Base-by-base conservation (phyloP, 1,140 invertebrate species). In the Drosophila ficusphila region DNA sequence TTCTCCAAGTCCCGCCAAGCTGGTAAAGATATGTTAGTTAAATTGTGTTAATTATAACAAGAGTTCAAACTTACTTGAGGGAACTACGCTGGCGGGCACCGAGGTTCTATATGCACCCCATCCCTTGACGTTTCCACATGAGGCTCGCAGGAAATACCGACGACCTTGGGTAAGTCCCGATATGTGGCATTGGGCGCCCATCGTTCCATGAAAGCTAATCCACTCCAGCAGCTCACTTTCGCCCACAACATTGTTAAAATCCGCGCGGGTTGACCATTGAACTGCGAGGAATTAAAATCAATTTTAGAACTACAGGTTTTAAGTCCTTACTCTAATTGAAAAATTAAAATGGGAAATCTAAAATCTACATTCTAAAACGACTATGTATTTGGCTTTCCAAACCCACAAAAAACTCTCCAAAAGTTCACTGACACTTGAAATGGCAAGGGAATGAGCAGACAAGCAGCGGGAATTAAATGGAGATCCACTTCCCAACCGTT, bases 51-150 rank as follows among this genome's bases (percentile, higher is more conserved):
- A 4, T n/a, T 36, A 8, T 7, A 21, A 23, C 14, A 16, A 7
- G 14, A 19, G 18, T 25, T n/a, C 16, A 0, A 34, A 94, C 95
- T 95, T 92, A 97, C 97, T 97, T 76, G 97, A 98, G 9, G 97
- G 97, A 18, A 97, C 94, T 6, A 98, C 95, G 76, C 95, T 96
- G 21, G 94, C 91, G 1, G 97, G 97, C 16, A 94, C 95, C 0
- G 97, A 95, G 14, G 93, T 93, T 12, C 94, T 93, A 82, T 93
- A 96, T n/a, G 93, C 92, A 36, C 97, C 97, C 93, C 95, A 99
- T 9, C 97, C 98, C 86, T 96, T 97, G n/a, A 98, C 93, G 91
- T 99, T 99, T 41, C 97, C 96, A 51, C 95, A 95, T 14, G 95
- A 93, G 0, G 96, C 96, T 48, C 97, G 93, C 81, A 99, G 97